phyloP scores from a whole-genome alignment of 2,888 invertebrate genomes.

The Altica lythri region DNA sequence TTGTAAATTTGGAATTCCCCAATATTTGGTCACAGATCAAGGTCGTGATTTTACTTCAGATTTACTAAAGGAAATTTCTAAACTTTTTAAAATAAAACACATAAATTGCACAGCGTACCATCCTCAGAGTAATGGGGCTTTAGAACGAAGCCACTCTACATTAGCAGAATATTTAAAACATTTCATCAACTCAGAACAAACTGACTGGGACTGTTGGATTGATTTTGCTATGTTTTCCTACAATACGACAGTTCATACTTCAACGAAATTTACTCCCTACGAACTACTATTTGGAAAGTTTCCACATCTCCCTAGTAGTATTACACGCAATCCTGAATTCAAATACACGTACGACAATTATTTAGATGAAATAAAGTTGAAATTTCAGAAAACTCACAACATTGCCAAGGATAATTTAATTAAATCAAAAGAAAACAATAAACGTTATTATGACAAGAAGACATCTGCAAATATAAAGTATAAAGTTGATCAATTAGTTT shows the following conservation, averaged over 20 bases:
- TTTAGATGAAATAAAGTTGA: constrained; percentile 37
- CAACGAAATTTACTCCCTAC: constrained; percentile 38
- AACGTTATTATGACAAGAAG: background rate
- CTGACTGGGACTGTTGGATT: constrained; percentile 47
- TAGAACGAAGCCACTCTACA: constrained; percentile 37
- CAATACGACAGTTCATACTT: constrained; percentile 32
- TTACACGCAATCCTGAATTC: constrained; percentile 41
- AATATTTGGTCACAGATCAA: constrained; percentile 42
- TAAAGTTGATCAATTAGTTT: background rate
- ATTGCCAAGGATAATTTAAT: constrained; percentile 35
- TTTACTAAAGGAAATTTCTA: constrained; percentile 8
- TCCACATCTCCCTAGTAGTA: constrained; percentile 36
- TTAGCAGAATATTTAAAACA: constrained; percentile 33
- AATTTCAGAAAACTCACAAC: constrained; percentile 34
- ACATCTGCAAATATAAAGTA: background rate
- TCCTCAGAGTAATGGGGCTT: constrained; percentile 34
- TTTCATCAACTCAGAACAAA: constrained; percentile 38
- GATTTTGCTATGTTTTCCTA: no score
- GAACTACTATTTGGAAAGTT: constrained; percentile 34
- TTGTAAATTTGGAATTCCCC: constrained; percentile 42
- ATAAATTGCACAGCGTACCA: constrained; percentile 36
- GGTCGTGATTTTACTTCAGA: constrained; percentile 41
- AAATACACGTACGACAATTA: constrained; percentile 42
- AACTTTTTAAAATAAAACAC: constrained; percentile 20
- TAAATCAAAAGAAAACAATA: no score